Percentiles rank a stretch among this genome's conserved stretches.
phyloP scores from a whole-genome alignment of 2,888 invertebrate genomes.

The Camponotus fellah region DNA sequence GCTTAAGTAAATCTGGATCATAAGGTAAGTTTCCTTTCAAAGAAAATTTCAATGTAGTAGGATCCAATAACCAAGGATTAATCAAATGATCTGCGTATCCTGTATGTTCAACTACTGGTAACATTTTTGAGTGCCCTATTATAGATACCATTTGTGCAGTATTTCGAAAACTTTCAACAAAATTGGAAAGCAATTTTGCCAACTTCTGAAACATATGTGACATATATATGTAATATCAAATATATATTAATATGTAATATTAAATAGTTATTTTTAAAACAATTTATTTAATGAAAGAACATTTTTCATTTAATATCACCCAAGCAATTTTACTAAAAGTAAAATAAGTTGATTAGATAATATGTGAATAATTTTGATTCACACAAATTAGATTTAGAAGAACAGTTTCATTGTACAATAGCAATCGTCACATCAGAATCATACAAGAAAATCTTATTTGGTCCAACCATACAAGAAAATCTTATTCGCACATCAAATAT shows the following conservation, averaged over 20 bases:
- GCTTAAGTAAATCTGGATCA: slow-evolving; percentile 94
- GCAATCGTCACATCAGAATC: too few species aligned
- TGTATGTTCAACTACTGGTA: slow-evolving; percentile 97
- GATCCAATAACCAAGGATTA: slow-evolving; percentile 97
- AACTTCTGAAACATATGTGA: slow-evolving; percentile 89
- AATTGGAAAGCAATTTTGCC: slow-evolving; percentile 94
- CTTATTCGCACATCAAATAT: too few species aligned
- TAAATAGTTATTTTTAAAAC: neutral
- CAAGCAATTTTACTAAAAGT: too few species aligned
- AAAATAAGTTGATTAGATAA: too few species aligned
- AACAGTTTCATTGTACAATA: too few species aligned
- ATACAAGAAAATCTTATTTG: too few species aligned
- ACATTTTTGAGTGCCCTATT: slow-evolving; percentile 95
- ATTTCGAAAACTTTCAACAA: slow-evolving; percentile 96
- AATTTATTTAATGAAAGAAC: too few species aligned
- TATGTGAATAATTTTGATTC: too few species aligned
- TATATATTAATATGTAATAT: neutral
- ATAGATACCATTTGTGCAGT: slow-evolving; percentile 99
- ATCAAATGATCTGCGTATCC: slow-evolving; percentile 96
- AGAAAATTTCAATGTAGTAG: slow-evolving; percentile 91
- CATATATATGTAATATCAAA: slow-evolving; percentile 6
- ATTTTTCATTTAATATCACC: too few species aligned
- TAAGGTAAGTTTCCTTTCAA: slow-evolving; percentile 94
- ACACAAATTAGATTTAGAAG: too few species aligned
- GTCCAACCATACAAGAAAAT: too few species aligned